Evolutionary conservation across 2,113 vertebrate species (phyloP).

Genomic region (Telmatochromis brichardi): DNA sequence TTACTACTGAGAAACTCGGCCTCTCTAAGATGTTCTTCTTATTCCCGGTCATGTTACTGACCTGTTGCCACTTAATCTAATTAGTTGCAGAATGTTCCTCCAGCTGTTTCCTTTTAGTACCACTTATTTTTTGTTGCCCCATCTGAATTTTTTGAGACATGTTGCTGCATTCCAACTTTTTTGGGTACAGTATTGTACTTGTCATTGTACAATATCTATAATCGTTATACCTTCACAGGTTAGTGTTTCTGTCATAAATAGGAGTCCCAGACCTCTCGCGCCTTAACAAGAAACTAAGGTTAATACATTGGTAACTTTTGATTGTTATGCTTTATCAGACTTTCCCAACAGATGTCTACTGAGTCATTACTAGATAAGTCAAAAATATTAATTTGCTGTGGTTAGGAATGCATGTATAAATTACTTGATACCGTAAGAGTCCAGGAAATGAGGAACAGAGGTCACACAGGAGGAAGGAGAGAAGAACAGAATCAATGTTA

Average conservation of each 20-base stretch:
- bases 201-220: background rate
- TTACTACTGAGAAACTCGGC: background rate
- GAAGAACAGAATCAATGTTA: conserved; percentile 35
- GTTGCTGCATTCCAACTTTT: background rate
- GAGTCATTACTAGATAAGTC: background rate
- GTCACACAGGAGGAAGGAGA: conserved; percentile 14
- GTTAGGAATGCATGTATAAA: conserved; percentile 36
- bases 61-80: background rate
- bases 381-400: background rate
- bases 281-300: background rate
- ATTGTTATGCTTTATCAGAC: background rate
- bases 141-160: background rate
- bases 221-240: background rate
- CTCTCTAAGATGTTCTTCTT: background rate
- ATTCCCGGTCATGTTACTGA: background rate
- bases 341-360: background rate
- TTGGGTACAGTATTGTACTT: background rate
- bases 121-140: background rate
- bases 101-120: background rate
- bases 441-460: conserved; percentile 46
- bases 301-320: background rate
- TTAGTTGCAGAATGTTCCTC: background rate
- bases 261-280: background rate
- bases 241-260: background rate
- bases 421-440: conserved; percentile 28